phyloP scores from a whole-genome alignment of 2,888 invertebrate genomes.

The Acleris literana region DNA sequence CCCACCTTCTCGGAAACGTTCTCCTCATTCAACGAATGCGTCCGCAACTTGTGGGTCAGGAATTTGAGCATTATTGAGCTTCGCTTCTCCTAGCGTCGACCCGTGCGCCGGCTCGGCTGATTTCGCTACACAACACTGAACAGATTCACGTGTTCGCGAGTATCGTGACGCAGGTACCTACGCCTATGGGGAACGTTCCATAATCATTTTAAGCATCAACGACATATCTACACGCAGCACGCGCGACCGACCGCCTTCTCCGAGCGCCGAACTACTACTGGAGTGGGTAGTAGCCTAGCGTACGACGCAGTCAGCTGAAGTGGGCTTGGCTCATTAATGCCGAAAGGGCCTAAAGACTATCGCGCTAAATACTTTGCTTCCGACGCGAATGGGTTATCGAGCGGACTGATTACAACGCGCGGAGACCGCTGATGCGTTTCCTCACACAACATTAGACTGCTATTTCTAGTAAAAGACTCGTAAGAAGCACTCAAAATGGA shows the following conservation, averaged over 20 bases:
- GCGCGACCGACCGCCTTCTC: conserved; percentile 59
- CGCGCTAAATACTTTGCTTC: conserved; percentile 58
- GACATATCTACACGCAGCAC: conserved; percentile 62
- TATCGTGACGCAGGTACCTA: conserved; percentile 47
- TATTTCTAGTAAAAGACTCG: conserved; percentile 64
- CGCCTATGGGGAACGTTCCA: conserved; percentile 71
- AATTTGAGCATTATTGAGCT: conserved; percentile 92
- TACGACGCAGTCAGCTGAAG: conserved; percentile 84
- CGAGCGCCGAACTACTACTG: conserved; percentile 76
- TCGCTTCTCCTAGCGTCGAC: conserved; percentile 48
- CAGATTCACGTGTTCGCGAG: conserved; percentile 24
- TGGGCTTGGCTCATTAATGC: conserved; percentile 72
- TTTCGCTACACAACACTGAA: conserved; percentile 19
- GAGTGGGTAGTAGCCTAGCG: conserved; percentile 75
- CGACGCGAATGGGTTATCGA: conserved; percentile 41
- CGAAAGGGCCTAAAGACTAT: conserved; percentile 68
- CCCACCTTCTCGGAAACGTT: conserved; percentile 89
- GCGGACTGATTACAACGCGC: conserved; percentile 38
- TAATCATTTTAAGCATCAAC: conserved; percentile 68
- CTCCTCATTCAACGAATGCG: conserved; percentile 93
- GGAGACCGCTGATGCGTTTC: conserved; percentile 42
- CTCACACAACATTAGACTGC: conserved; percentile 49
- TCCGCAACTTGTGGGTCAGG: conserved; percentile 92
- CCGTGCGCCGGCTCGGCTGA: conserved; percentile 41
- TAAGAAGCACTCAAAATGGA: conserved; percentile 76